phyloP scores from a whole-genome alignment of 1,140 invertebrate species.

The Drosophila baimaii region DNA sequence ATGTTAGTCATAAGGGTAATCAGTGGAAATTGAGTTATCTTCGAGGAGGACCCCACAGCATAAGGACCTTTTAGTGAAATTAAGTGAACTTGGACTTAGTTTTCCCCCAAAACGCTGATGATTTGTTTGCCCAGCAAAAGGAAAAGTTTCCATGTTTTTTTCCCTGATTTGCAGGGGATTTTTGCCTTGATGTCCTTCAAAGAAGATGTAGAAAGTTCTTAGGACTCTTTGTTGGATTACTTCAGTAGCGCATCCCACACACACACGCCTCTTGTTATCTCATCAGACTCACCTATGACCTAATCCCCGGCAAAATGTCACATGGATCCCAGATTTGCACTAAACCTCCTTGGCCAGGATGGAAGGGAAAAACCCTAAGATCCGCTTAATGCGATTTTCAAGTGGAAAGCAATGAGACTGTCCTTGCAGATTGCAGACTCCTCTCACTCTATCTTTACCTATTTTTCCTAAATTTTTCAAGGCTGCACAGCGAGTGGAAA shows the following conservation, averaged over 20 bases:
- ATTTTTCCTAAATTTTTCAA: constrained; percentile 59
- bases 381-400: constrained; percentile 77
- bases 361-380: constrained; percentile 35
- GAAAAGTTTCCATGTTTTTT: constrained; percentile 19
- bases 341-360: constrained; percentile 13
- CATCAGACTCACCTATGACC: constrained; percentile 58
- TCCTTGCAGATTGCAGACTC: constrained; percentile 36
- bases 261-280: constrained; percentile 41
- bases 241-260: constrained; percentile 38
- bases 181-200: not conserved
- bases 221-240: not conserved
- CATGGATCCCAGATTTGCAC: constrained; percentile 26
- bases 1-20: constrained; percentile 73
- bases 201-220: constrained; percentile 10
- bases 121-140: constrained; percentile 33
- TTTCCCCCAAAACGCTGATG: constrained; percentile 22
- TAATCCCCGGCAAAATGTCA: constrained; percentile 58
- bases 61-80: constrained; percentile 35
- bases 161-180: constrained; percentile 14
- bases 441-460: constrained; percentile 18
- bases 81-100: constrained; percentile 46
- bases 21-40: constrained; percentile 77
- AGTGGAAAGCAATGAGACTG: constrained; percentile 67
- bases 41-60: constrained; percentile 60
- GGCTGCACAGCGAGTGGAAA: constrained; percentile 43